Evolutionary conservation across 2,797 vertebrate genomes (phyloP).

Genomic region (Falco peregrinus): DNA sequence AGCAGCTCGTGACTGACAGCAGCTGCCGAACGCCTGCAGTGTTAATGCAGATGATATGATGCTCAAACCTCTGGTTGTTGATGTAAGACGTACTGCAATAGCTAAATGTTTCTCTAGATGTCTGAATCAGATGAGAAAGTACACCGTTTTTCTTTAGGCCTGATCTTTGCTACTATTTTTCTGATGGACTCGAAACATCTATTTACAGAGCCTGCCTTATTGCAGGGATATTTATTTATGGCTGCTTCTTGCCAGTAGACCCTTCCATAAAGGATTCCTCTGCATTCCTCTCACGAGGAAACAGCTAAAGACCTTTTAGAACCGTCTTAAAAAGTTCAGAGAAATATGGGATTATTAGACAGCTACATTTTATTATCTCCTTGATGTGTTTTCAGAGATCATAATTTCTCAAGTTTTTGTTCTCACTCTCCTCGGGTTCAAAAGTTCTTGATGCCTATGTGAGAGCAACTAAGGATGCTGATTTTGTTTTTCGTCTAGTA

Average conservation of each 20-base stretch:
- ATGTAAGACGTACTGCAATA: fast-evolving
- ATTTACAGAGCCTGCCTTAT: background rate
- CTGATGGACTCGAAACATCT: background rate
- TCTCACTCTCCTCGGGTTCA: background rate
- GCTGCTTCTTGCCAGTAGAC: fast-evolving
- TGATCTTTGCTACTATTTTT: background rate
- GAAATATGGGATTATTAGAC: background rate
- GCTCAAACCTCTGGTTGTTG: background rate
- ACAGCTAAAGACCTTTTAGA: background rate
- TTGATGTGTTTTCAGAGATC: background rate
- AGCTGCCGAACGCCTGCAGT: background rate
- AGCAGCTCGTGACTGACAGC: background rate
- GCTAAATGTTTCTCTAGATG: background rate
- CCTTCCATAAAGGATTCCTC: background rate
- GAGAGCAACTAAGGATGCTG: background rate
- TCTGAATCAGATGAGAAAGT: background rate
- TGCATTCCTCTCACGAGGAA: background rate
- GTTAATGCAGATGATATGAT: background rate
- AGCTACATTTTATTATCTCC: background rate
- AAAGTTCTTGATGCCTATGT: background rate
- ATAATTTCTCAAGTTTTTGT: background rate
- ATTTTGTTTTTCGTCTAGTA: background rate
- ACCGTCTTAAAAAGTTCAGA: background rate
- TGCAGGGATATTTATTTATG: background rate
- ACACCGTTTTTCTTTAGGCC: background rate